Conservation (phyloP, 2,797 vertebrate species). For the Mionectes olivaceus region DNA sequence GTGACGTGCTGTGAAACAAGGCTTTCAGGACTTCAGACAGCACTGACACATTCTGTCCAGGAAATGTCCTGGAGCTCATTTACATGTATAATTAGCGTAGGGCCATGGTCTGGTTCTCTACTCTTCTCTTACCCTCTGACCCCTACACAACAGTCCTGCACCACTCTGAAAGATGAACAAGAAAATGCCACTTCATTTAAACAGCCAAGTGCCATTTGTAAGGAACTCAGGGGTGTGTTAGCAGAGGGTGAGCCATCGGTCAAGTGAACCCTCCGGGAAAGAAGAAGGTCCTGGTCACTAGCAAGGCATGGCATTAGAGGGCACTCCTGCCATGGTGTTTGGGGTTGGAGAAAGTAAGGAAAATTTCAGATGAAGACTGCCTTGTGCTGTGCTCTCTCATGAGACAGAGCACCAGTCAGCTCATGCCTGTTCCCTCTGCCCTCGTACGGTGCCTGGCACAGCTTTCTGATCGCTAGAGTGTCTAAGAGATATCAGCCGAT, state of each 20-base stretch:
- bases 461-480: not conserved
- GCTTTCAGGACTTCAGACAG: not conserved
- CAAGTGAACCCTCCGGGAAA: not conserved
- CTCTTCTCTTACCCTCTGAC: not conserved
- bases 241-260: not conserved
- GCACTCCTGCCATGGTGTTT: not conserved
- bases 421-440: not conserved
- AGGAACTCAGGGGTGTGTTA: not conserved
- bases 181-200: not conserved
- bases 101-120: not conserved
- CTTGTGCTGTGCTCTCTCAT: not conserved
- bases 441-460: accelerated
- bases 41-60: not conserved
- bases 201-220: not conserved
- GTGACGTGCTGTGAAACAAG: not conserved
- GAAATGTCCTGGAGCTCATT: not conserved
- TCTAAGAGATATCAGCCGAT: not conserved
- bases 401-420: not conserved
- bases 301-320: not conserved
- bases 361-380: not conserved
- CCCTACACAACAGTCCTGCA: not conserved
- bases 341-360: not conserved
- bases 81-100: not conserved
- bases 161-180: not conserved
- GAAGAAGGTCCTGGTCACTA: not conserved